phyloP scores from a whole-genome alignment of 2,888 invertebrate genomes.

The Catotricha subobsoleta region DNA sequence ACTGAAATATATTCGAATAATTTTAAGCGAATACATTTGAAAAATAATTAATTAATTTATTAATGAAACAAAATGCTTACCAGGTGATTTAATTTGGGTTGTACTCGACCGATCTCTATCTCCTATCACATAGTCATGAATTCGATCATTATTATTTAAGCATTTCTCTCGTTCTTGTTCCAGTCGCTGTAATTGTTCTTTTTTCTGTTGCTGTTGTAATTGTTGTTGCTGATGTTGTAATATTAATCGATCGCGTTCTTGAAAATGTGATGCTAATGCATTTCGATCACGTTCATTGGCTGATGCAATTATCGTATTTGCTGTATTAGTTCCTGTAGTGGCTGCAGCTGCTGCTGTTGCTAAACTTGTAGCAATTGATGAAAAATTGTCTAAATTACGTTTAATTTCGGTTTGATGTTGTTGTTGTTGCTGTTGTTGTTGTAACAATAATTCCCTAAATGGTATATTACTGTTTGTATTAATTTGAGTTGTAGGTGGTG shows the following conservation, averaged over 20 bases:
- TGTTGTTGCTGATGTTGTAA: constrained; percentile 27
- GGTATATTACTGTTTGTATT: constrained; percentile 7
- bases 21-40: too few relatives aligned
- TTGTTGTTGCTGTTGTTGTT: constrained; percentile 6
- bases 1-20: too few relatives aligned
- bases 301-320: constrained; percentile 6
- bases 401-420: constrained; percentile 4
- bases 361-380: constrained; percentile 8
- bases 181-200: constrained; percentile 9
- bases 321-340: constrained; percentile 5
- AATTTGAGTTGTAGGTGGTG: constrained; percentile 9
- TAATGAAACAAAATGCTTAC: constrained; percentile 1
- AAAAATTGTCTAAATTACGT: neutral
- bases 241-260: constrained; percentile 30
- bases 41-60: too few relatives aligned
- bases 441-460: constrained; percentile 12
- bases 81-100: constrained; percentile 5
- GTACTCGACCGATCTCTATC: constrained; percentile 2
- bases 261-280: constrained; percentile 26
- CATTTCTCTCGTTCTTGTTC: constrained; percentile 7
- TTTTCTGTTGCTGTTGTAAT: constrained; percentile 16
- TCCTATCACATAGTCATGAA: constrained; percentile 2
- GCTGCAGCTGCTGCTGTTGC: constrained; percentile 6
- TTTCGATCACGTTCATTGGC: constrained; percentile 18
- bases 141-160: constrained; percentile 5